These are phyloP conservation scores for Sarcophaga variegata DNA, from an alignment of 2,888 invertebrate genomes.

Conservation along the genomic window DNA sequence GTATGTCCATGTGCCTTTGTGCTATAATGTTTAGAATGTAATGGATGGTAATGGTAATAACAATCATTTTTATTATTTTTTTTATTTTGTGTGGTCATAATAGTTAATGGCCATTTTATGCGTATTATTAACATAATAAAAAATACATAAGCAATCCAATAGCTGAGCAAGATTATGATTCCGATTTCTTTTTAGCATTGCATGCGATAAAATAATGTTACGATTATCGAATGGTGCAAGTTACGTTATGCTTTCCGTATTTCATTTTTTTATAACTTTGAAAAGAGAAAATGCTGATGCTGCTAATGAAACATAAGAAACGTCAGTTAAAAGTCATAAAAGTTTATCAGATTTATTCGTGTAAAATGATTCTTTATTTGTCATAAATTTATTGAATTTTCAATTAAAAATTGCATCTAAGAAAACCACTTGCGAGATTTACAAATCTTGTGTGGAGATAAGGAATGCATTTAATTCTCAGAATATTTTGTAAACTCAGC, in stretches of 20 bases:
- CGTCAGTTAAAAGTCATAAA: slow-evolving; percentile 34
- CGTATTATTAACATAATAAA: slow-evolving; percentile 81
- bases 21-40: too few relatives aligned
- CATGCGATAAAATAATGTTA: not conserved
- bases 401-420: too few relatives aligned
- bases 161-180: not conserved
- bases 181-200: not conserved
- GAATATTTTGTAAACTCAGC: too few relatives aligned
- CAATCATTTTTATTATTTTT: slow-evolving; percentile 16
- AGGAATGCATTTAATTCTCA: too few relatives aligned
- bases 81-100: slow-evolving; percentile 59
- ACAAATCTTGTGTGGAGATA: too few relatives aligned
- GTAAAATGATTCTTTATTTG: not conserved
- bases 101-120: slow-evolving; percentile 75
- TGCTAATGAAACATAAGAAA: slow-evolving; percentile 50
- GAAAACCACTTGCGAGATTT: too few relatives aligned
- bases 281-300: slow-evolving; percentile 41
- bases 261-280: too few relatives aligned
- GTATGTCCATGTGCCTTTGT: slow-evolving; percentile 42
- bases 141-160: slow-evolving; percentile 68
- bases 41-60: slow-evolving; percentile 59
- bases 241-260: not conserved
- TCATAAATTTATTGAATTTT: too few relatives aligned
- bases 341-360: not conserved
- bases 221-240: not conserved